phyloP scores from a whole-genome alignment of 2,888 invertebrate species.

The Drosophila macrothrix region DNA sequence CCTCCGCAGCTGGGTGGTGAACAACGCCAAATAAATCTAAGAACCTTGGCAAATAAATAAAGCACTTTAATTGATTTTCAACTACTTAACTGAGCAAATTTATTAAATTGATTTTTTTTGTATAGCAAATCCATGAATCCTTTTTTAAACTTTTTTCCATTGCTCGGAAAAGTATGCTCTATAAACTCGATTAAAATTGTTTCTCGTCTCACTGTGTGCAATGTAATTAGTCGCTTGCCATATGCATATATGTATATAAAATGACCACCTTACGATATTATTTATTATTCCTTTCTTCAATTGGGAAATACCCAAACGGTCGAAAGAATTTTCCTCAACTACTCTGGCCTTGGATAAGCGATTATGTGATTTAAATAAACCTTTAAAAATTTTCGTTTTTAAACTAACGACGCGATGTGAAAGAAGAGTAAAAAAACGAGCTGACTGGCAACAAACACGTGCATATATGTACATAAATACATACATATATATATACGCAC shows the following conservation, averaged over 20 bases:
- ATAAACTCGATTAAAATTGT: not conserved
- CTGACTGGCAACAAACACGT: too few relatives aligned
- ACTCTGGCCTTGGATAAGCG: not conserved
- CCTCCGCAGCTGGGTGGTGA: conserved; percentile 56
- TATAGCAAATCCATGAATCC: not conserved
- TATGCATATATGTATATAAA: not conserved
- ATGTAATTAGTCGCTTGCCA: not conserved
- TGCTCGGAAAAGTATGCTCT: not conserved
- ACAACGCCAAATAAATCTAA: conserved; percentile 35
- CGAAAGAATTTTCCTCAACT: not conserved
- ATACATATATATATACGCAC: too few relatives aligned
- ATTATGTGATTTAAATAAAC: not conserved
- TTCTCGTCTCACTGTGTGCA: not conserved
- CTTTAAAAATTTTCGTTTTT: not conserved
- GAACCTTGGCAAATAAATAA: conserved; percentile 24
- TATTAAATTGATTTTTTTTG: not conserved
- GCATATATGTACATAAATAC: too few relatives aligned
- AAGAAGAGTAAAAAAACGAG: too few relatives aligned
- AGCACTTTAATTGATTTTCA: not conserved
- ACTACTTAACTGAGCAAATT: not conserved
- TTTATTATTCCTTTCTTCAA: not conserved
- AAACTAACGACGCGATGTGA: not conserved
- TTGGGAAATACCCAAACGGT: not conserved
- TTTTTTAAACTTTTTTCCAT: not conserved
- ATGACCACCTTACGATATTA: too few relatives aligned